These are phyloP conservation scores for Pseudorasbora parva DNA, from an alignment of 2,113 vertebrate species.

Conservation along the genomic window DNA sequence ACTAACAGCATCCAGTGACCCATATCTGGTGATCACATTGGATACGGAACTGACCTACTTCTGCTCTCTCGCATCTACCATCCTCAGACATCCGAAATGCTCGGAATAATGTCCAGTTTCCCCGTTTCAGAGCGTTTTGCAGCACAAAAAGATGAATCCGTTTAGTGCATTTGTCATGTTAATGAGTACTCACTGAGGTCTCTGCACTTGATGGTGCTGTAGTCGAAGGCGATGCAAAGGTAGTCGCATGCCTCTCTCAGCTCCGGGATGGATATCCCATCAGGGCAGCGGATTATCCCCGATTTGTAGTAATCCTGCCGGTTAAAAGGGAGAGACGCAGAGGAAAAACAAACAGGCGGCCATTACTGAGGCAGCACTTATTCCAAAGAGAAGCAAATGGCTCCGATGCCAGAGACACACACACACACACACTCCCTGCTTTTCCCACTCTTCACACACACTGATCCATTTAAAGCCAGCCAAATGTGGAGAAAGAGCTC, in stretches of 20 bases:
- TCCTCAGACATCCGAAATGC: constrained; percentile 9
- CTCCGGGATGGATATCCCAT: constrained; percentile 99
- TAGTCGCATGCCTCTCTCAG: constrained; percentile 98
- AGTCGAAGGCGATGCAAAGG: constrained; percentile 98
- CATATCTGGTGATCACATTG: constrained; percentile 13
- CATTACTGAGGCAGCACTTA: constrained; percentile 72
- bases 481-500: constrained; percentile 38
- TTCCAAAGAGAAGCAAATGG: constrained; percentile 54
- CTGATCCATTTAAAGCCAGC: constrained; percentile 53
- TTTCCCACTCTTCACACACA: constrained; percentile 45
- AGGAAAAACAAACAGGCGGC: constrained; percentile 59
- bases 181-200: constrained; percentile 94
- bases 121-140: background rate
- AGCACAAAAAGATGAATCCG: background rate
- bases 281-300: constrained; percentile 98
- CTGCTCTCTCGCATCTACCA: constrained; percentile 9
- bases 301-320: constrained; percentile 99
- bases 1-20: constrained; percentile 2
- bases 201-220: constrained; percentile 98
- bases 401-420: constrained; percentile 50
- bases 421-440: constrained; percentile 48
- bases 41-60: constrained; percentile 71
- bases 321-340: constrained; percentile 54
- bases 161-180: constrained; percentile 16
- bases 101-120: background rate